A percentile compares a stretch with the other conserved stretches of the same genome.
Conservation (phyloP, 2,113 vertebrate genomes). For the Vidua chalybeata region DNA sequence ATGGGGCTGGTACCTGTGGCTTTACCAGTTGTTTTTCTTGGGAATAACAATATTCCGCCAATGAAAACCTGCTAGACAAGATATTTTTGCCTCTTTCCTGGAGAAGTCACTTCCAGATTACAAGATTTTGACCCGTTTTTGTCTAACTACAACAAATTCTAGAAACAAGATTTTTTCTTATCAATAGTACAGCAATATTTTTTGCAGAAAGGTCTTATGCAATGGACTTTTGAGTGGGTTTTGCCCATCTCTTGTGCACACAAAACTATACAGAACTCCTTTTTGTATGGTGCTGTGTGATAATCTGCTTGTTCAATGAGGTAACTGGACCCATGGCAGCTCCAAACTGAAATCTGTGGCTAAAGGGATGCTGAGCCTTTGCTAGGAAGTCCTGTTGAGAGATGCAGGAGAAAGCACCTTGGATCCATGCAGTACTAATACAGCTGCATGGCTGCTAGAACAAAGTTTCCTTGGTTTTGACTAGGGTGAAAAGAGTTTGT, state of each 20-base stretch:
- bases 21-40: constrained; percentile 3
- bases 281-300: not conserved
- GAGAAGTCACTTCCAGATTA: not conserved
- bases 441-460: not conserved
- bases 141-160: not conserved
- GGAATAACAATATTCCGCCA: not conserved
- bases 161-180: not conserved
- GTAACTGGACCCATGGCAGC: not conserved
- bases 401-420: not conserved
- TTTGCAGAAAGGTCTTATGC: not conserved
- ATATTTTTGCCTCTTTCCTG: not conserved
- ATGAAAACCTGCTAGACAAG: constrained; percentile 4
- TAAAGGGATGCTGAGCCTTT: not conserved
- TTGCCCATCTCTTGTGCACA: not conserved
- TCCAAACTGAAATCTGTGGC: not conserved
- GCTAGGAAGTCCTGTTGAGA: not conserved
- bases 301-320: not conserved
- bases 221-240: not conserved
- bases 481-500: constrained; percentile 1
- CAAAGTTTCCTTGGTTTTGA: constrained; percentile 6
- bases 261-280: not conserved
- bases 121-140: not conserved
- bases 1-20: not conserved
- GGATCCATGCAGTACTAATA: not conserved
- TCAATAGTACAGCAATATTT: not conserved